Conservation (phyloP, 2,797 vertebrate species). For the Schizopygopsis malacanthus region DNA sequence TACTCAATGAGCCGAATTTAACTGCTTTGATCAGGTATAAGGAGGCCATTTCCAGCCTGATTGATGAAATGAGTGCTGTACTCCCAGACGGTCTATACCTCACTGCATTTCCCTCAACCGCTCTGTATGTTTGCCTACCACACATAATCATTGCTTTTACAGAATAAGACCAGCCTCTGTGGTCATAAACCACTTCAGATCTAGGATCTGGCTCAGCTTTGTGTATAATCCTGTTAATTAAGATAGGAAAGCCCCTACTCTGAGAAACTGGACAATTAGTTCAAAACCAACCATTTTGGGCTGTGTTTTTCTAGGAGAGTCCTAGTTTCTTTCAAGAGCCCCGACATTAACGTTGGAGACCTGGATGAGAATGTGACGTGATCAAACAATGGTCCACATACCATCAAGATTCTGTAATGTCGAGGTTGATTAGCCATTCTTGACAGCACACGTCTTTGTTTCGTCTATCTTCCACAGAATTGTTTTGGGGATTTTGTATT, state of each 20-base stretch:
- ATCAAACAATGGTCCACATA: conserved; percentile 17
- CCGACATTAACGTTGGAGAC: neutral
- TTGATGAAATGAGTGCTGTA: conserved; percentile 33
- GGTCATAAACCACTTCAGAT: conserved; percentile 25
- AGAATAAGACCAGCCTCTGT: neutral
- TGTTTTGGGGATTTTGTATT: too few species aligned
- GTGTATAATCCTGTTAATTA: neutral
- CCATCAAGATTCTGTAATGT: conserved; percentile 23
- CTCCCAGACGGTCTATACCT: conserved; percentile 18
- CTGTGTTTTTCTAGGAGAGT: neutral
- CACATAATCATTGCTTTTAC: neutral
- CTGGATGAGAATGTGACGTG: neutral
- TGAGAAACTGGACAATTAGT: neutral
- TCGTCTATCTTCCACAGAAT: neutral
- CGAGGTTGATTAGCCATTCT: conserved; percentile 16
- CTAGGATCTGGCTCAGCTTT: neutral
- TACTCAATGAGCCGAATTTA: conserved; percentile 18
- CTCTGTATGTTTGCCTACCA: neutral
- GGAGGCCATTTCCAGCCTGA: conserved; percentile 20
- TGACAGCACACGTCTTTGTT: conserved; percentile 7
- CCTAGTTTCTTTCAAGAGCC: neutral
- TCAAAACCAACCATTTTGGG: neutral
- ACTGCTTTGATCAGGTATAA: conserved; percentile 37
- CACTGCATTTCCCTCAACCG: neutral
- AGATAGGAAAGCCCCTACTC: neutral